A percentile compares a stretch with the other conserved stretches of the same genome.
phyloP scores from a whole-genome alignment of 1,140 invertebrate genomes.

The Pseudoatta argentina region DNA sequence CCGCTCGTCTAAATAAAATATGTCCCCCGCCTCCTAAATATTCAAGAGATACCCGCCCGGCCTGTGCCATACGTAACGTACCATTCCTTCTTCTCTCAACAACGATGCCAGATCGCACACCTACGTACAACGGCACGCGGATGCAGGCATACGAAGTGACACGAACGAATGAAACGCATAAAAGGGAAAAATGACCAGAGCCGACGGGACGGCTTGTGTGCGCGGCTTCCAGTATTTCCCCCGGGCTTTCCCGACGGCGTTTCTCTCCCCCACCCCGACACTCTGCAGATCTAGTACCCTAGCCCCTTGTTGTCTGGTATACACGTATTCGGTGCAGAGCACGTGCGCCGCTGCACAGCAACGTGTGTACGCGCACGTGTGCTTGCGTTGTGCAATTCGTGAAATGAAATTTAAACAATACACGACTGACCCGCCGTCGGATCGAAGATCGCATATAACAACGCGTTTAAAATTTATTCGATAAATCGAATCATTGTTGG shows the following conservation, averaged over 20 bases:
- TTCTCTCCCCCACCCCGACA: neutral
- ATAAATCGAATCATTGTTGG: conserved; percentile 60
- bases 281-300: conserved; percentile 1
- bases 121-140: conserved; percentile 37
- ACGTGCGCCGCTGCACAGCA: conserved; percentile 32
- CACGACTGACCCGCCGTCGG: conserved; percentile 2
- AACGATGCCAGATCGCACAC: conserved; percentile 47
- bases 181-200: conserved; percentile 84
- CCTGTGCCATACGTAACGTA: conserved; percentile 20
- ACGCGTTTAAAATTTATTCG: conserved; percentile 59
- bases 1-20: conserved; percentile 80
- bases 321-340: conserved; percentile 36
- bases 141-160: conserved; percentile 76
- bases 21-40: conserved; percentile 79
- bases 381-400: conserved; percentile 53
- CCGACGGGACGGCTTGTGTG: conserved; percentile 75
- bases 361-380: conserved; percentile 25
- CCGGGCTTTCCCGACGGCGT: conserved; percentile 73
- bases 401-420: conserved; percentile 83
- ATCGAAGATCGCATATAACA: conserved; percentile 29
- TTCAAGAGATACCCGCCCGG: conserved; percentile 74
- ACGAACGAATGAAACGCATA: conserved; percentile 83
- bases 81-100: conserved; percentile 35
- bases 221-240: conserved; percentile 81
- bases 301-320: conserved; percentile 23